Percentiles rank a stretch among this genome's conserved stretches.
Evolutionary conservation across 1,140 invertebrate genomes (phyloP).

Genomic region (Pseudobourletiella spinata): DNA sequence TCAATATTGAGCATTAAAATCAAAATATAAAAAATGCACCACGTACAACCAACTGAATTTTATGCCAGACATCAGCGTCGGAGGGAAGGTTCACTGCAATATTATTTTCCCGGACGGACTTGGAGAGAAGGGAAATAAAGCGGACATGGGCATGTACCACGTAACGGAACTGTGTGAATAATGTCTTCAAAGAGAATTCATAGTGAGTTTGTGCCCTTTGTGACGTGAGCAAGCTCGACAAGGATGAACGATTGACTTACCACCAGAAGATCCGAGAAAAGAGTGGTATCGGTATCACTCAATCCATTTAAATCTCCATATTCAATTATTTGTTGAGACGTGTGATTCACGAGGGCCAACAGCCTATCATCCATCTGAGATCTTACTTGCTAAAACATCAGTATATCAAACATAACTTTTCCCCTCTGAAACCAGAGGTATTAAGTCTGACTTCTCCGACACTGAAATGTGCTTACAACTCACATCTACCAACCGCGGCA

Average conservation of each 20-base stretch:
- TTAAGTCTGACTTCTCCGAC: too few relatives aligned
- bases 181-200: constrained; percentile 45
- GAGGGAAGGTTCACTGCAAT: constrained; percentile 49
- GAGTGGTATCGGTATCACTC: constrained; percentile 26
- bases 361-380: constrained; percentile 70
- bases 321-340: constrained; percentile 63
- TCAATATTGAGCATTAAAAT: neutral
- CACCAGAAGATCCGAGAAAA: constrained; percentile 35
- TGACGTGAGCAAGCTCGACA: neutral
- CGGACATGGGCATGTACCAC: constrained; percentile 59
- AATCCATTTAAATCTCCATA: constrained; percentile 39
- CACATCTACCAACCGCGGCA: constrained; percentile 75
- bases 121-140: constrained; percentile 54
- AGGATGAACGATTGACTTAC: too few relatives aligned
- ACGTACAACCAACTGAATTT: constrained; percentile 74
- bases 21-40: neutral
- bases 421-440: too few relatives aligned
- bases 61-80: constrained; percentile 76
- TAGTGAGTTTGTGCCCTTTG: too few relatives aligned
- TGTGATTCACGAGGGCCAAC: constrained; percentile 61
- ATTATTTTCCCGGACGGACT: constrained; percentile 41
- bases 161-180: constrained; percentile 65
- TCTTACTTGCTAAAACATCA: constrained; percentile 58
- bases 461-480: neutral
- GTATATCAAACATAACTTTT: constrained; percentile 3